Base-by-base conservation (phyloP, 2,113 vertebrate genomes). In the Muntiacus muntjak region DNA sequence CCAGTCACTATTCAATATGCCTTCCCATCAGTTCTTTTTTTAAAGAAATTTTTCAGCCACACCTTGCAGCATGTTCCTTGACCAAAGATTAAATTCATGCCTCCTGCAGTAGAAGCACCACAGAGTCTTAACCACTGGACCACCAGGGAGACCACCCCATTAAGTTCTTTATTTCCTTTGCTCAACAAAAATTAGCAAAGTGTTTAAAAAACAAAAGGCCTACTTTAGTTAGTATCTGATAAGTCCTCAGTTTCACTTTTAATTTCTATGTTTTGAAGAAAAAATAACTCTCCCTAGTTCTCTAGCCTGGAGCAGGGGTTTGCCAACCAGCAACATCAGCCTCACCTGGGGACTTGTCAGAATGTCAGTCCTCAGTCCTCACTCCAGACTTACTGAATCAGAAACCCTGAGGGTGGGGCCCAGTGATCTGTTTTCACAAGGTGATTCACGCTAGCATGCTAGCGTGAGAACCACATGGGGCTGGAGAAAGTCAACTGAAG, bases 151-250 rank as follows among this genome's bases (percentile, higher is more conserved):
- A 43, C 71, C 71, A 25, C 23, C 36, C 71, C 36, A 3, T 43
- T 71, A 55, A 78, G 33, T 85, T 92, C 57, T 87, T 81, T 33
- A 78, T 76, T 85, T 96, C 93, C 57, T 95, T 95, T 96, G 55
- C 62, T 57, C 26, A 45, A 87, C 52, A 88, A 83, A 74, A 52
- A 50, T 26, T 55, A 85, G 33, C 96, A 88, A 82, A 95, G 23
- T 45, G 88, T 93, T 92, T 82, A 3, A 91, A 95, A 97, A 95
- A 62, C 13, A 86, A 55, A 95, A 33, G 81, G 14, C 28, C 43
- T 9, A 5, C 82, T 96, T 94, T 76, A 85, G 10, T 89, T 50
- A 86, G 87, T 19, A 84, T 47, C 45, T 94, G 30, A 30, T 45
- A 23, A 47, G 10, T 60, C 57, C 89, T 81, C n/a, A 88, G 95